A percentile compares a stretch with the other conserved stretches of the same genome.
Evolutionary conservation across 2,113 vertebrate genomes (phyloP).

Genomic region (Hypocryptadius cinnamomeus): DNA sequence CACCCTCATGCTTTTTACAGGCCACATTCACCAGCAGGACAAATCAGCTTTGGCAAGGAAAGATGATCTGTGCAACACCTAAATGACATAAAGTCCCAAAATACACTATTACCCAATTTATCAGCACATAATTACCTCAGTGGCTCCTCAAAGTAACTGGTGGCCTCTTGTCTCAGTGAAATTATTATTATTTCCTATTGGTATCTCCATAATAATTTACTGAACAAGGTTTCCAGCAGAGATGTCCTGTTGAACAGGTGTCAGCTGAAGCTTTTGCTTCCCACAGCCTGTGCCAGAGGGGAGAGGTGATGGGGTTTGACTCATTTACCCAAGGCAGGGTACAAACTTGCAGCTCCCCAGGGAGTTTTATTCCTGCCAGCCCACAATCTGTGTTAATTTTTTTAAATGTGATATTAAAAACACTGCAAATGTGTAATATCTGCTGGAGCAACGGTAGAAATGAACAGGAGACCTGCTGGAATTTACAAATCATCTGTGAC

Average conservation of each 20-base stretch:
- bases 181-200: not conserved
- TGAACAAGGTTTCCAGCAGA: not conserved
- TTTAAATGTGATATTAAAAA: not conserved
- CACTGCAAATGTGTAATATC: not conserved
- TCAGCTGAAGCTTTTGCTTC: not conserved
- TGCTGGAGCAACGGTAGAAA: not conserved
- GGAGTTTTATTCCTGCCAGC: not conserved
- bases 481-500: conserved; percentile 39
- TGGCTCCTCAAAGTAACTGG: not conserved
- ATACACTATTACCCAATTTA: not conserved
- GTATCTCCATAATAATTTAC: not conserved
- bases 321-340: not conserved
- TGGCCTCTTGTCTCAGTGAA: not conserved
- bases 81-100: not conserved
- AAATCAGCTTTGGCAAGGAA: not conserved
- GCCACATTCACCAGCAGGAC: not conserved
- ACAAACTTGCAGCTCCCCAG: not conserved
- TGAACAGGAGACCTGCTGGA: not conserved
- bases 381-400: conserved; percentile 28
- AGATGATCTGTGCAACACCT: not conserved
- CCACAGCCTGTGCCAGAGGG: not conserved
- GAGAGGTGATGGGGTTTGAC: not conserved
- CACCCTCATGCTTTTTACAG: not conserved
- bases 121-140: not conserved
- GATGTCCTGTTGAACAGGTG: not conserved